Percentiles rank a stretch among this genome's conserved stretches.
Conservation (phyloP, 2,113 vertebrate species). For the Gasterosteus aculeatus region DNA sequence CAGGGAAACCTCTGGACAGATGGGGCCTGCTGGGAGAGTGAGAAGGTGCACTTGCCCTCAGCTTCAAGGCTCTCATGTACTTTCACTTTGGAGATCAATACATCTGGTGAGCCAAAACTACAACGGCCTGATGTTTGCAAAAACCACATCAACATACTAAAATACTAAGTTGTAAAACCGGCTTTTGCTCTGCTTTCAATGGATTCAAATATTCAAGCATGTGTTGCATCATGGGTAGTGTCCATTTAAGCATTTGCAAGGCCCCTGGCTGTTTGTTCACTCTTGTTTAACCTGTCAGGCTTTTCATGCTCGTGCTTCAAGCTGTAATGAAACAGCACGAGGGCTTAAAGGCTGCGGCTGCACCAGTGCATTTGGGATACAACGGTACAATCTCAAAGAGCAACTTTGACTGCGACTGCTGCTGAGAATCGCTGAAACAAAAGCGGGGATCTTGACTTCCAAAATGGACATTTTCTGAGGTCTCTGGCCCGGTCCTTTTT, state of each 20-base stretch:
- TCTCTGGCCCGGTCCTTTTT: background rate
- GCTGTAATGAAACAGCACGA: background rate
- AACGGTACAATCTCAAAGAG: background rate
- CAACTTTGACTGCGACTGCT: background rate
- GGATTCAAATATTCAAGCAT: background rate
- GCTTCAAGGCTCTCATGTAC: background rate
- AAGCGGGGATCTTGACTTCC: too few relatives aligned
- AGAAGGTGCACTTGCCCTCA: slow-evolving; percentile 11
- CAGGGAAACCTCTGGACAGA: background rate
- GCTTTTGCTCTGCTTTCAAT: background rate
- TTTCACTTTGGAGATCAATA: background rate
- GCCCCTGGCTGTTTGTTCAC: background rate
- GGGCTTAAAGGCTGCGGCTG: background rate
- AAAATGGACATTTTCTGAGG: background rate
- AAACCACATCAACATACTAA: background rate
- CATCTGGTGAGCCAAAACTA: background rate
- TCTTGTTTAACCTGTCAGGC: background rate
- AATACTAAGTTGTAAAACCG: background rate
- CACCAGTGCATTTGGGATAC: background rate
- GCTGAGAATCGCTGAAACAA: too few relatives aligned
- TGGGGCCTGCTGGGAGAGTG: slow-evolving; percentile 6
- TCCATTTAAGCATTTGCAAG: background rate
- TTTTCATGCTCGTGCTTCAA: background rate
- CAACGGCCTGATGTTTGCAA: background rate
- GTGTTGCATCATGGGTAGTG: background rate